Base-by-base conservation (phyloP, 2,888 invertebrate genomes). In the Camponotus fellah region DNA sequence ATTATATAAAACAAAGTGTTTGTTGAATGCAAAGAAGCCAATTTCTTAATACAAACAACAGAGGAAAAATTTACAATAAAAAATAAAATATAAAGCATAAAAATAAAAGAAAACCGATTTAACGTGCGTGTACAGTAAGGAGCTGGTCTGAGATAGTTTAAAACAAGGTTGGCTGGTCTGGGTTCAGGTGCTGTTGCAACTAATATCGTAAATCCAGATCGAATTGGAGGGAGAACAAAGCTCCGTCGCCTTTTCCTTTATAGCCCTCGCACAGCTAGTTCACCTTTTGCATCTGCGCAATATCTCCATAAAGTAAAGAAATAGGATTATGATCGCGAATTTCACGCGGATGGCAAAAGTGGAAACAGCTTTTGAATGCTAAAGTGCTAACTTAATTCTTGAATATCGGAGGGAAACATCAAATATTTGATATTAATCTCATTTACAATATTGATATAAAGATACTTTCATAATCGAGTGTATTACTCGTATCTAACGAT, bases 191-290 rank as follows among this genome's bases (percentile, higher is more conserved):
- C 91, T 90, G 90, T 90, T 91, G 90, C 91, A 92, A 92, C 92
- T 93, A 92, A 93, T 93, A 93, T 93, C 93, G 92, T 93, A 93
- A 93, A 93, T 93, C 91, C 92, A 87, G 90, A 92, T 92, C 92
- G 92, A 92, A 89, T 92, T 89, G 86, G 89, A 91, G 90, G 87
- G 85, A 89, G 82, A 90, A 87, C 91, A 87, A 88, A 88, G 85
- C 85, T 75, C 86, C 65, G 76, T 72, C 87, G 46, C 49, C 72
- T 72, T 87, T 80, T 72, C 79, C 85, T 81, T 75, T 83, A 87
- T 87, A 86, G 79, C 82, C 86, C 72, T 68, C 72, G 53, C 85
- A 74, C 86, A 74, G 81, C 85, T 87, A 79, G 86, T 86, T 86
- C 84, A 84, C 65, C 90, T 86, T 91, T 91, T 90, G 89, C 91